phyloP scores from a whole-genome alignment of 2,113 vertebrate species.

The Macrotis lagotis region DNA sequence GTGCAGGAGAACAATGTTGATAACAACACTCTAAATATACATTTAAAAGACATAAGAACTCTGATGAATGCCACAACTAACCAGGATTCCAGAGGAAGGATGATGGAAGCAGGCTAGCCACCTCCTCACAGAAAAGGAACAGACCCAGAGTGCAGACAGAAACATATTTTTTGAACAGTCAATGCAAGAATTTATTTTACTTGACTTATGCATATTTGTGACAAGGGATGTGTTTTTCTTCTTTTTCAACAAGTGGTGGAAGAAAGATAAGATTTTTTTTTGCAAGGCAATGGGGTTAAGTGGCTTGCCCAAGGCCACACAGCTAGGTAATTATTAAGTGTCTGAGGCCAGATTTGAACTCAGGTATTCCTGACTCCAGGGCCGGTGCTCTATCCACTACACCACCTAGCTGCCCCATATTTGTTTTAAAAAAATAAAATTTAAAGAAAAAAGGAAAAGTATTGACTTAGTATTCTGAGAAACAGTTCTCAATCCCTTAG shows the following conservation, averaged over 20 bases:
- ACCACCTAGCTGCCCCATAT: no score
- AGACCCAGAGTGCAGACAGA: neutral
- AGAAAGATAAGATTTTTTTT: neutral
- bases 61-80: neutral
- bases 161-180: neutral
- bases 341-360: no score
- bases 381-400: no score
- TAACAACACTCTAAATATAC: neutral
- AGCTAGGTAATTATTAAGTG: no score
- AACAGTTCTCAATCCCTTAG: neutral
- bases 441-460: neutral
- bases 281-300: no score
- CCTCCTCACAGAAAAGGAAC: neutral
- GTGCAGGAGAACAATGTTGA: no score
- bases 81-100: neutral
- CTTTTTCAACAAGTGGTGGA: neutral
- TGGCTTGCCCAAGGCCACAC: no score
- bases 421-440: neutral
- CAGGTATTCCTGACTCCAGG: no score
- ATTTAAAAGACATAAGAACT: neutral
- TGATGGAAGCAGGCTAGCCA: neutral
- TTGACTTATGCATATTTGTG: neutral
- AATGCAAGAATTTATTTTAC: neutral
- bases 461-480: neutral
- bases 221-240: neutral